Evolutionary conservation across 1,140 invertebrate species (phyloP), one percentile per base, ranked within the genome.

Genomic region (Probaryconus sp.): DNA sequence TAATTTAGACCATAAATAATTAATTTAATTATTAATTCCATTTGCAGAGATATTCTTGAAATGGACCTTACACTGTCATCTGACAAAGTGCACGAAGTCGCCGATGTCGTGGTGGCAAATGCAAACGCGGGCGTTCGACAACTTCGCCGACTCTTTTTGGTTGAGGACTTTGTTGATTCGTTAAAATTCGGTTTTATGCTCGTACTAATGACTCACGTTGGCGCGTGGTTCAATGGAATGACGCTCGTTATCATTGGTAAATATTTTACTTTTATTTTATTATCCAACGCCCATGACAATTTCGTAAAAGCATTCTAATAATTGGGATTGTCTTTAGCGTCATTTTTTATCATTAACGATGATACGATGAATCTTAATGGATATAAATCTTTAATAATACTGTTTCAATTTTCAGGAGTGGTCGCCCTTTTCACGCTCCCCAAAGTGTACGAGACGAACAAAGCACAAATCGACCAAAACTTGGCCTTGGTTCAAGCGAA

Each of bases 141-240:
- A 87, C 89, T 99, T 69, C 93, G 97, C 82, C 93, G 96, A 83
- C 90, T 99, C 72, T 97, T 99, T 88, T 90, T 99, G 63, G 96
- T 98, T 78, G 97, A 99, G 87, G 97, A 98, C 89, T 89, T 98
- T 74, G 92, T 98, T 53, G 97, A 99, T 88, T 98, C 97, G 31
- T 91, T 96, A 77, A 96, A 98, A 91, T 98, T 98, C 88, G 95
- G 92, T 76, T 91, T 97, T 65, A 88, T 96, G 70, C 90, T 98
- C 79, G 99, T 97, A 96, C 93, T 93, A 80, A 90, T 98, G 83
- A 99, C 97, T 18, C 99, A 98, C 86, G 90, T 99, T 78, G 97
- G 97, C 76, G 92, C 96, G 77, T 98, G 96, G 95, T 99, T 99
- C 91, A 99, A 98, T 89, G 97, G 97, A 84, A 95, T 99, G 92